phyloP scores from a whole-genome alignment of 1,140 invertebrate species.

The Dreissena rostriformis region DNA sequence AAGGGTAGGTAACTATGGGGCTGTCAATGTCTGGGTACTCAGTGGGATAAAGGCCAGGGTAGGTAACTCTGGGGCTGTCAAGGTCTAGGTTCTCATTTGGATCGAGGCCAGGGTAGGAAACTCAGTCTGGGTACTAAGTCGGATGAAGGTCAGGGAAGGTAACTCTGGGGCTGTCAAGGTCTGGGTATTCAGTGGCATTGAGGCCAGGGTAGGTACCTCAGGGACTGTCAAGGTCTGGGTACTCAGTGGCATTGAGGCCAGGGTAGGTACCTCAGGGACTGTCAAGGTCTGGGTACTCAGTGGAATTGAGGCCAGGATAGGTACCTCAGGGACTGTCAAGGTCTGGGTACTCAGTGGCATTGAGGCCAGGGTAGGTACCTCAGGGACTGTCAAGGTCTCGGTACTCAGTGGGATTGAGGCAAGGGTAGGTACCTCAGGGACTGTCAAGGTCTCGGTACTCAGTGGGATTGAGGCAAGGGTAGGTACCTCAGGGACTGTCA shows the following conservation, averaged over 20 bases:
- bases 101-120: no score
- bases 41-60: not conserved
- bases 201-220: no score
- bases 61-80: not conserved
- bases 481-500: conserved; percentile 97
- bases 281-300: conserved; percentile 99
- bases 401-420: conserved; percentile 94
- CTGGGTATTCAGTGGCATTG: conserved; percentile 95
- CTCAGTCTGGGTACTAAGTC: conserved; percentile 97
- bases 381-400: conserved; percentile 99
- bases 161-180: conserved; percentile 99
- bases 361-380: no score
- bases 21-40: not conserved
- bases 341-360: conserved; percentile 97
- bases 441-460: conserved; percentile 99
- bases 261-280: conserved; percentile 96
- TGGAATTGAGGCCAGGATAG: conserved; percentile 93
- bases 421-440: no score
- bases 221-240: conserved; percentile 99
- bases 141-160: no score
- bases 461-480: conserved; percentile 93
- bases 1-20: not conserved
- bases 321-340: conserved; percentile 98
- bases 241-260: conserved; percentile 92
- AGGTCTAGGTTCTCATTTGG: not conserved